A percentile compares a stretch with the other conserved stretches of the same genome.
Evolutionary conservation across 2,797 vertebrate genomes (phyloP).

Genomic region (Eulemur coronatus): DNA sequence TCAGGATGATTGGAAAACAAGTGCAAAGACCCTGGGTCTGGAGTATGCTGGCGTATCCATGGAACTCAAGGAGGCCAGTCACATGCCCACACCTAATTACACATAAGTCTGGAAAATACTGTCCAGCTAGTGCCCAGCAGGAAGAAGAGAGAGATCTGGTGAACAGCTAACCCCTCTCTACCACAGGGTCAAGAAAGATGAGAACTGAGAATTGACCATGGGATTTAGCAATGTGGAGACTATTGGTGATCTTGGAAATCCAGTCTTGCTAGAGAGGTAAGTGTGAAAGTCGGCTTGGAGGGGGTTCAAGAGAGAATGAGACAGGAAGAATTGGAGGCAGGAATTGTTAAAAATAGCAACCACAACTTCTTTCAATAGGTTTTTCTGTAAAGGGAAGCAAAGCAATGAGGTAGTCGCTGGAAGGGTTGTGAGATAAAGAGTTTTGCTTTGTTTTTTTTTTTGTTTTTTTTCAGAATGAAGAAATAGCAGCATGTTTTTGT

Average conservation of each 20-base stretch:
- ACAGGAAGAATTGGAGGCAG: not conserved
- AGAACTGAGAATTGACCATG: not conserved
- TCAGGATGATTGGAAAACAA: not conserved
- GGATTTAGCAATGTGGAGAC: not conserved
- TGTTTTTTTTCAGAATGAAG: constrained; percentile 25
- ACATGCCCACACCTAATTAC: not conserved
- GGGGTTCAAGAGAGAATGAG: not conserved
- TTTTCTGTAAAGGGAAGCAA: constrained; percentile 39
- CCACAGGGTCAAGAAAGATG: not conserved
- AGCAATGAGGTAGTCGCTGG: constrained; percentile 30
- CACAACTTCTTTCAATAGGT: not conserved
- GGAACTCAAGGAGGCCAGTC: not conserved
- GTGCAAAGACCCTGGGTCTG: not conserved
- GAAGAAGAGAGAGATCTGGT: not conserved
- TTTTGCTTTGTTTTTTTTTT: constrained; percentile 18
- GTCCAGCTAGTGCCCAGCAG: not conserved
- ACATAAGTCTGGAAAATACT: not conserved
- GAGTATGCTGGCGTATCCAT: not conserved
- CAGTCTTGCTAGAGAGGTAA: not conserved
- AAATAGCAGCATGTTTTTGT: constrained; percentile 62
- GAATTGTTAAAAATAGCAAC: not conserved
- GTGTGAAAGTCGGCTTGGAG: not conserved
- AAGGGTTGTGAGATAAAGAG: not conserved
- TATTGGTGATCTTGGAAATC: not conserved
- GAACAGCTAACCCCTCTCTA: not conserved